Percentiles rank a stretch among this genome's conserved stretches.
These are phyloP conservation scores for Tympanoctomys barrerae DNA, from an alignment of 2,797 vertebrate species.

Conservation along the genomic window DNA sequence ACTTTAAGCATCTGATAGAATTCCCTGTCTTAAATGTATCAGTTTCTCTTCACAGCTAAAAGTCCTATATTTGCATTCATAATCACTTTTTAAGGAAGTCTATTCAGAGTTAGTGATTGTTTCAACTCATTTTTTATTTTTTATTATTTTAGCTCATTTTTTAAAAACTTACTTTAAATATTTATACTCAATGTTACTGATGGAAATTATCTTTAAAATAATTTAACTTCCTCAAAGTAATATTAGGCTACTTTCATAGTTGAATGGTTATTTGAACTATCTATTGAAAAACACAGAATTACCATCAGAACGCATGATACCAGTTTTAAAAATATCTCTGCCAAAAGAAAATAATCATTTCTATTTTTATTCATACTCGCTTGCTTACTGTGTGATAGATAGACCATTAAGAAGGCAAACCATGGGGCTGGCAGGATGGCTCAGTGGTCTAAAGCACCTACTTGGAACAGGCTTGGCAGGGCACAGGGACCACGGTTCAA, in stretches of 20 bases:
- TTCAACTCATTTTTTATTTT: slow-evolving; percentile 37
- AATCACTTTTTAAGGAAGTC: slow-evolving; percentile 47
- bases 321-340: background rate
- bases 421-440: no score
- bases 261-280: slow-evolving; percentile 45
- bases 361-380: slow-evolving; percentile 12
- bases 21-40: slow-evolving; percentile 66
- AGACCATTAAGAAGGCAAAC: slow-evolving; percentile 32
- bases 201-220: background rate
- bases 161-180: slow-evolving; percentile 62
- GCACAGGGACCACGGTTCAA: no score
- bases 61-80: slow-evolving; percentile 35
- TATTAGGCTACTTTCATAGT: background rate
- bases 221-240: slow-evolving; percentile 52
- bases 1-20: slow-evolving; percentile 61
- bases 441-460: no score
- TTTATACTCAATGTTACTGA: slow-evolving; percentile 47
- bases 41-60: slow-evolving; percentile 39
- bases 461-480: no score
- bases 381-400: background rate
- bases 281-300: slow-evolving; percentile 53
- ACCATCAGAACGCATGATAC: background rate
- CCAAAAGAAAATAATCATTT: slow-evolving; percentile 35
- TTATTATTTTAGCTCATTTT: slow-evolving; percentile 10
- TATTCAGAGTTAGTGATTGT: slow-evolving; percentile 46